Evolutionary conservation across 1,140 invertebrate species (phyloP).

Genomic region (Carcinoscorpius rotundicauda): DNA sequence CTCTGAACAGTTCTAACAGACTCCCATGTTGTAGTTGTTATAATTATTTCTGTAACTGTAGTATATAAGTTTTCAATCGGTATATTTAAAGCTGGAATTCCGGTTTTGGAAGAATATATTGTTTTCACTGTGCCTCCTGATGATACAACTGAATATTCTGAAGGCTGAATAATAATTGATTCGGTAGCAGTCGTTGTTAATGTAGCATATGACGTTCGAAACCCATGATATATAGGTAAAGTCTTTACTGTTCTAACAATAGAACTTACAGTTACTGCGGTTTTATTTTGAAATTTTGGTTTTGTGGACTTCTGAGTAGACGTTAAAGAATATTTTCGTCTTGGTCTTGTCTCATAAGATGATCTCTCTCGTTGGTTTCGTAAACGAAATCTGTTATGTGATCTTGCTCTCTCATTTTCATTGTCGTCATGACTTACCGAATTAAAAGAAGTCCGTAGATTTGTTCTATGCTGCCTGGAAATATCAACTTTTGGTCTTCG

Average conservation of each 20-base stretch:
- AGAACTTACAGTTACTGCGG: constrained; percentile 23
- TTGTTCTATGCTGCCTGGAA: no score
- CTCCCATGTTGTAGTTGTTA: constrained; percentile 24
- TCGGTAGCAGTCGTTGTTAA: constrained; percentile 26
- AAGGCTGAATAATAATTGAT: constrained; percentile 23
- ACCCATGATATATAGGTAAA: constrained; percentile 27
- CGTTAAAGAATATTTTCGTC: no score
- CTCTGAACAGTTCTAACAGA: constrained; percentile 26
- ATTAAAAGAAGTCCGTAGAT: no score
- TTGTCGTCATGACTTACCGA: no score
- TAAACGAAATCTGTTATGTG: no score
- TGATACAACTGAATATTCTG: constrained; percentile 20
- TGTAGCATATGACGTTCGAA: constrained; percentile 26
- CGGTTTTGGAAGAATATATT: constrained; percentile 17
- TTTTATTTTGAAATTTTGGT: no score
- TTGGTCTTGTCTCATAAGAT: no score
- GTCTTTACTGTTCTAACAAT: constrained; percentile 27
- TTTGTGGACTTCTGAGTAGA: no score
- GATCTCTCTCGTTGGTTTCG: no score
- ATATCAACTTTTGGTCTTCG: no score
- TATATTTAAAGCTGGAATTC: constrained; percentile 11
- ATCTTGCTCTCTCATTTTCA: no score
- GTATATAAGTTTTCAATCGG: neutral
- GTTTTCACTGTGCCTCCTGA: constrained; percentile 21
- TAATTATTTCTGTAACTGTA: constrained; percentile 24